Base-by-base conservation (phyloP, 2,113 vertebrate species). In the Hylia prasina region DNA sequence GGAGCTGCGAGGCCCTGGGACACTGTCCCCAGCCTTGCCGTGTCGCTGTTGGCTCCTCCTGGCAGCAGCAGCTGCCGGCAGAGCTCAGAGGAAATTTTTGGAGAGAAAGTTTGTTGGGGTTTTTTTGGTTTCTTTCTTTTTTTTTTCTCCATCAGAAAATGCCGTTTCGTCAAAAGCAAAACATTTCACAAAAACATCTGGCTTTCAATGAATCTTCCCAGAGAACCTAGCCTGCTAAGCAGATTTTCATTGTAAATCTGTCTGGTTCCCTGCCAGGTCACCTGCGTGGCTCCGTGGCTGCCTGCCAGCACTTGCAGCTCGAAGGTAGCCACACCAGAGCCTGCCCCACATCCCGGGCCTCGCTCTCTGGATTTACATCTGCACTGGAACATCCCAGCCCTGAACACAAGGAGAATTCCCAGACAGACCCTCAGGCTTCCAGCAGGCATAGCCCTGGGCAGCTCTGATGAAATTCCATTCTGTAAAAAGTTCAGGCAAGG, bases 161-260 rank as follows among this genome's bases (percentile, higher is more conserved):
- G 96, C 96, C 83, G 81, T 95, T 96, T 97, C 94, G 87, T 96
- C 95, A 95, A 97, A 97, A 97, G 94, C 91, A 96, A 95, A 97
- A 94, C 94, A 96, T 94, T 95, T 93, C 94, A 87, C 7, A 13
- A 91, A 96, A 97, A 97, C 95, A 97, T 97, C 96, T 97, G 96
- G 96, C 95, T 97, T 96, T 95, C 96, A 95, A 94, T 95, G 95
- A 97, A 97, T 96, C 95, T 96, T 96, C 89, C 83, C 93, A 87
- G 93, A 91, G 93, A 96, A 94, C 93, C 91, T 89, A 92, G 96
- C 96, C 95, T 96, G 94, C 95, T 97, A 97, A 97, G 96, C 96
- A 97, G 95, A 97, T 97, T 97, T 97, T 96, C 96, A 92, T 96
- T 96, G 96, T 96, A 97, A 97, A 97, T 96, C 94, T 96, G 96